Percentiles rank a stretch among this genome's conserved stretches.
phyloP scores from a whole-genome alignment of 1,140 invertebrate species.

The Leptinotarsa undecemlineata region DNA sequence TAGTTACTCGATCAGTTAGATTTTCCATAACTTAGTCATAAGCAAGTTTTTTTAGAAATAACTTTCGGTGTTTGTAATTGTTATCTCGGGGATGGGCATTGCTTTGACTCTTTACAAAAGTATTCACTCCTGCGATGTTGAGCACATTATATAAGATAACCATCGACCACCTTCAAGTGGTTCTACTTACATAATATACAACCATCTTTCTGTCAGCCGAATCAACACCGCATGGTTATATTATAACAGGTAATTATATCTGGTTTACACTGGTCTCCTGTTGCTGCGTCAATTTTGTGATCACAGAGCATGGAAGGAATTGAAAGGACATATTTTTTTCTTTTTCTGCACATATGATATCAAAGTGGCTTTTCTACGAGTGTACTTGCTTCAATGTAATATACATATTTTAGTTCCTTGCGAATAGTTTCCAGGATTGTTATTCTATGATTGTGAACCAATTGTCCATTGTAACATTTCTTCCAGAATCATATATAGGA shows the following conservation, averaged over 20 bases:
- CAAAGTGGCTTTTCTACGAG: too few species aligned
- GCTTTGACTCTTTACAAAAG: background rate
- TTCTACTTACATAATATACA: background rate
- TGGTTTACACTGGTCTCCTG: too few species aligned
- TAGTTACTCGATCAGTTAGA: background rate
- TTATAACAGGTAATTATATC: background rate
- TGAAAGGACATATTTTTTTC: too few species aligned
- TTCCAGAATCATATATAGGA: too few species aligned
- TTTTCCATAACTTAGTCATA: background rate
- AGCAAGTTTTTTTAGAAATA: background rate
- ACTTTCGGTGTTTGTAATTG: background rate
- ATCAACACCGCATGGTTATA: background rate
- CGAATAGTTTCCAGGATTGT: too few species aligned
- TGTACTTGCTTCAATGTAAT: too few species aligned
- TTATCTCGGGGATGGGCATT: background rate
- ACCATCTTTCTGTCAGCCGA: background rate
- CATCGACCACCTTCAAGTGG: background rate
- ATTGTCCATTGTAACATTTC: too few species aligned
- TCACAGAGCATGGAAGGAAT: too few species aligned
- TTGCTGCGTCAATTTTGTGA: too few species aligned
- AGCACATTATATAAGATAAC: background rate
- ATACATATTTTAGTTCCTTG: too few species aligned
- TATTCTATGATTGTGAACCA: too few species aligned
- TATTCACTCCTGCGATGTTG: background rate
- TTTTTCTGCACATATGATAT: too few species aligned